Evolutionary conservation across 2,113 vertebrate genomes (phyloP), one percentile per base, ranked within the genome.

Genomic region (Sisor rabdophorus): DNA sequence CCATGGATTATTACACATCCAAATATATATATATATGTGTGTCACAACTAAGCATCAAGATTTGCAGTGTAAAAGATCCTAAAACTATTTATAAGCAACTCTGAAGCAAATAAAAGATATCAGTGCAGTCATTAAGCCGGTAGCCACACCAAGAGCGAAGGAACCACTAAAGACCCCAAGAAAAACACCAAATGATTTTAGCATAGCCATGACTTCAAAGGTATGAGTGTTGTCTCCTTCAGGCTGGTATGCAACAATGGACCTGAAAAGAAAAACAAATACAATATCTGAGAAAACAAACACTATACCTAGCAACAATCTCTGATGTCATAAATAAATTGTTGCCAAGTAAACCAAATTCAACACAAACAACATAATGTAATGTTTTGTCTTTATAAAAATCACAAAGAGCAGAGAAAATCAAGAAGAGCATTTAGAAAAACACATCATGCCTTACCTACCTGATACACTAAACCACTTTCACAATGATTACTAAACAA

Each of bases 111-210:
- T 32, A 86, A 94, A 98, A 90, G 97, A 98, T 99, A 99, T 99
- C 85, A 99, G 92, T 78, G 97, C 95, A 2, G 97, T 99, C 82
- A 98, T 91, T 58, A 98, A 87, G 80, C 96, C 97, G 0, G 96
- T 99, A 74, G 94, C 95, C 72, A 96, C 94, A 73, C 97, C 97
- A 83, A 99, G 95, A 2, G 96, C 93, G 53, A 99, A 99, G 4
- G 97, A 99, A 74, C 97, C 97, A 78, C 97, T 98, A 92, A 99
- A 99, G 85, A 99, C 94, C 13, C 97, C 97, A 58, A 99, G 91
- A 86, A 99, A 98, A 78, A 98, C 89, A 52, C 97, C 96, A 0
- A 99, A 94, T 13, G 95, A 98, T 83, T 98, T 98, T 59, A 99
- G 92, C 95, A 98, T 89, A 0, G 97, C 97, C 80, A 92, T 93